phyloP scores from a whole-genome alignment of 2,113 vertebrate species.

The Anser brachyrhynchus region DNA sequence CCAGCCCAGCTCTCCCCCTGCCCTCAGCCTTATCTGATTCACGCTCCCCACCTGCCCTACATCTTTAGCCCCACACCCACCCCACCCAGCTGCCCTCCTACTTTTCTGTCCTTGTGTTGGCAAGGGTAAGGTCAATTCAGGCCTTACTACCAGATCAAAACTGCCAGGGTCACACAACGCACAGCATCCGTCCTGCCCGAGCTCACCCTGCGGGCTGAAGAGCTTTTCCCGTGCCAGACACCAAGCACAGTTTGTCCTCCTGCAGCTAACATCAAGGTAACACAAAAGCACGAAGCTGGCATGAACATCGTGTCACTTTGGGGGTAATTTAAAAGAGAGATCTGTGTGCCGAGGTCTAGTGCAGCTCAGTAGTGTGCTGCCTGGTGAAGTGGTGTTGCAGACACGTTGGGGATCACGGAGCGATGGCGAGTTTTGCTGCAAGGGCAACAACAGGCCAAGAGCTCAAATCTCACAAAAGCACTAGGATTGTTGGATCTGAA shows the following conservation, averaged over 20 bases:
- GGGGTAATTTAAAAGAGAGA: no score
- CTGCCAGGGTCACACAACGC: accelerated
- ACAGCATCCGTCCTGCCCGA: background rate
- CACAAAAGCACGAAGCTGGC: background rate
- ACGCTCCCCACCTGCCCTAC: background rate
- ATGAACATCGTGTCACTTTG: no score
- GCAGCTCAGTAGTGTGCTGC: no score
- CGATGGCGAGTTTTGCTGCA: no score
- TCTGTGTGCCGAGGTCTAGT: no score
- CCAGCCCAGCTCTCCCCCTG: background rate
- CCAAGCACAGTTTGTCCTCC: background rate
- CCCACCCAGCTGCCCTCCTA: background rate
- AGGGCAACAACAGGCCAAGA: background rate
- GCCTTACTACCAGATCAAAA: no score
- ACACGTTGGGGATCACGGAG: no score
- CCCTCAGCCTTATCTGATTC: background rate
- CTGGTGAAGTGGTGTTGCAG: no score
- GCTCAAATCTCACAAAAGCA: background rate
- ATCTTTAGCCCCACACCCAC: background rate
- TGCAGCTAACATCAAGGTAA: background rate
- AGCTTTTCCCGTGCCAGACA: accelerated
- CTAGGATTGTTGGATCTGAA: background rate
- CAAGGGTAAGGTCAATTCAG: background rate
- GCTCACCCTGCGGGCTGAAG: accelerated
- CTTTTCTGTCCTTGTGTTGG: background rate